Evolutionary conservation across 2,888 invertebrate species (phyloP), one percentile per base, ranked within the genome.

Genomic region (Galerucella nymphaeae): DNA sequence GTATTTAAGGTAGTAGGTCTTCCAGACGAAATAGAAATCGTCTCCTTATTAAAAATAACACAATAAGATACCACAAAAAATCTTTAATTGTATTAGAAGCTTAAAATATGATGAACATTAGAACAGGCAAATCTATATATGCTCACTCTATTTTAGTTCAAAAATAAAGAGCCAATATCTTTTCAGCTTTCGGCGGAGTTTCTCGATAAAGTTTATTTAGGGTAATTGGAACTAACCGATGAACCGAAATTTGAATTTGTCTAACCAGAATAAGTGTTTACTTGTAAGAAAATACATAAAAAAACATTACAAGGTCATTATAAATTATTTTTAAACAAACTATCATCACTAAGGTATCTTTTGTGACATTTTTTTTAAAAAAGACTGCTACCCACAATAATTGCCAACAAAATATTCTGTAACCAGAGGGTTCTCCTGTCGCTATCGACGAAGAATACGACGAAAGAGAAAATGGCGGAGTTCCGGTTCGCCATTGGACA

Each of bases 401-500:
- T 30, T 38, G 30, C 4, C 23, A 30, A 30, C 23, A n/a, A 30
- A 30, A 38, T 38, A 18, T 53, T 10, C 2, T 53, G 53, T 53
- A 16, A 18, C 18, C 10, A 18, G 53, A 53, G 53, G 53, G 53
- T 53, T 53, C 53, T 18, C 11, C 53, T 2, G 18, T 18, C 9
- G 53, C 18, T 16, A 58, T n/a, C 58, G 30, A 30, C 58, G 2
- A 30, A 38, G 42, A 62, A 42, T 38, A 42, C 61, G 42, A 16
- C n/a, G 38, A 62, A 63, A 18, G 45, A 82, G 82, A 85, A 85
- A 85, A 85, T 85, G 85, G 85, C 85, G 83, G 84, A 79, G 79
- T 83, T 83, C 81, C 83, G 82, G 83, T 81, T 75, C 78, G 78
- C 81, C 80, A 84, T 84, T 84, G 84, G 84, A 77, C 84, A 83